A percentile compares a stretch with the other conserved stretches of the same genome.
phyloP scores from a whole-genome alignment of 2,888 invertebrate species.

The Tanypteryx hageni region DNA sequence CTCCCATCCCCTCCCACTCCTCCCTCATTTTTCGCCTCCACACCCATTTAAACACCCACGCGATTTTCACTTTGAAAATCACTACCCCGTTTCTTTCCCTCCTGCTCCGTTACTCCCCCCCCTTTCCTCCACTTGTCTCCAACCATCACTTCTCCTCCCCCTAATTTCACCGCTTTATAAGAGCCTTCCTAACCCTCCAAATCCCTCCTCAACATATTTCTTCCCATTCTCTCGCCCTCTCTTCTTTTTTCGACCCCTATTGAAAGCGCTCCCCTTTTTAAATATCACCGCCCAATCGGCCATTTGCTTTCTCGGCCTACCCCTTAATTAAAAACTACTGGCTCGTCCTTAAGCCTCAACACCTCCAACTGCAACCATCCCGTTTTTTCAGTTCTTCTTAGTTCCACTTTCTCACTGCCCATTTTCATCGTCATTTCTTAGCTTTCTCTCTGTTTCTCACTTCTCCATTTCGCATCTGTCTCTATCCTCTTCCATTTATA shows the following conservation, averaged over 20 bases:
- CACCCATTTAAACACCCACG: background rate
- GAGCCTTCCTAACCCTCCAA: slow-evolving; percentile 23
- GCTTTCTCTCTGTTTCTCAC: background rate
- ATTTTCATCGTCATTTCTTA: background rate
- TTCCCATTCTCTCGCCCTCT: background rate
- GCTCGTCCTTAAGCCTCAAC: slow-evolving; percentile 29
- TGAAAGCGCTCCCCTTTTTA: background rate
- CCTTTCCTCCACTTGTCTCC: background rate
- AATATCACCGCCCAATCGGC: slow-evolving; percentile 29
- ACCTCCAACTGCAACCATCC: slow-evolving; percentile 40
- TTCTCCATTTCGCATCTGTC: background rate
- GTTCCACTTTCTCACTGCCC: background rate
- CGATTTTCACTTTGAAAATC: background rate
- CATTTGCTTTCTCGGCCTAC: background rate
- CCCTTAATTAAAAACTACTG: slow-evolving; percentile 45
- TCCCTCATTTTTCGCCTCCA: background rate
- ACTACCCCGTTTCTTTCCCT: background rate
- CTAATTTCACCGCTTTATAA: slow-evolving; percentile 22
- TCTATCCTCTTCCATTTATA: background rate
- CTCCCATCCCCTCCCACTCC: too few relatives aligned
- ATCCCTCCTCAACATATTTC: background rate
- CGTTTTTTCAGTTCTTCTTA: background rate
- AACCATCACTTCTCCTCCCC: background rate
- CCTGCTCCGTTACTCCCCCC: too few relatives aligned
- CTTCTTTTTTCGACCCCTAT: too few relatives aligned